phyloP scores from a whole-genome alignment of 2,113 vertebrate species.

The Halcyon malimbica region DNA sequence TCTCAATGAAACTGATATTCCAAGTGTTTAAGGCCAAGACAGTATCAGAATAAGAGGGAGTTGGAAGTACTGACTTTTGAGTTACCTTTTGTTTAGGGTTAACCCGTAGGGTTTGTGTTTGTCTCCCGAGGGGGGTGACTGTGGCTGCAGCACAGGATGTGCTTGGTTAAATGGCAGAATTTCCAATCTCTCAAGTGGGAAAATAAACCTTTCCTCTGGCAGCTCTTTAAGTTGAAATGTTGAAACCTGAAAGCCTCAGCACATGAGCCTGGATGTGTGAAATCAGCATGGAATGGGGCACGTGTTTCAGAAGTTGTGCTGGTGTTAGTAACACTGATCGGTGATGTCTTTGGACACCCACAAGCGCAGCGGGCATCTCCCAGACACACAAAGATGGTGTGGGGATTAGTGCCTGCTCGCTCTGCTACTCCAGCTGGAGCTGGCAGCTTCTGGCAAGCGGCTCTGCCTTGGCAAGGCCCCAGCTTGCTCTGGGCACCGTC shows the following conservation, averaged over 20 bases:
- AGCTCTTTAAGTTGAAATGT: background rate
- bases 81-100: background rate
- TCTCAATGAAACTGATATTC: background rate
- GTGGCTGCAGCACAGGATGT: background rate
- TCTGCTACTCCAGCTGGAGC: accelerated
- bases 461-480: background rate
- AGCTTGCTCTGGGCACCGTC: accelerated
- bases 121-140: background rate
- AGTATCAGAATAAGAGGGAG: background rate
- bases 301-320: accelerated
- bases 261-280: accelerated
- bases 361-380: accelerated
- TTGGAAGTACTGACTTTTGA: background rate
- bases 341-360: background rate
- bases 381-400: accelerated
- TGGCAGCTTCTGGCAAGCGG: background rate
- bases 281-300: accelerated
- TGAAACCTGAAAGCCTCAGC: background rate
- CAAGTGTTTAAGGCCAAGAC: background rate
- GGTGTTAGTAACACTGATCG: background rate
- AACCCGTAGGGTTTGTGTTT: background rate
- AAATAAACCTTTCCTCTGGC: background rate
- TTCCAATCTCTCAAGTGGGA: background rate
- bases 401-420: background rate
- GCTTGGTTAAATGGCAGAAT: background rate